Percentiles rank a stretch among this genome's conserved stretches.
These are phyloP conservation scores for Temnothorax nylanderi DNA, from an alignment of 1,140 invertebrate species.

Conservation along the genomic window DNA sequence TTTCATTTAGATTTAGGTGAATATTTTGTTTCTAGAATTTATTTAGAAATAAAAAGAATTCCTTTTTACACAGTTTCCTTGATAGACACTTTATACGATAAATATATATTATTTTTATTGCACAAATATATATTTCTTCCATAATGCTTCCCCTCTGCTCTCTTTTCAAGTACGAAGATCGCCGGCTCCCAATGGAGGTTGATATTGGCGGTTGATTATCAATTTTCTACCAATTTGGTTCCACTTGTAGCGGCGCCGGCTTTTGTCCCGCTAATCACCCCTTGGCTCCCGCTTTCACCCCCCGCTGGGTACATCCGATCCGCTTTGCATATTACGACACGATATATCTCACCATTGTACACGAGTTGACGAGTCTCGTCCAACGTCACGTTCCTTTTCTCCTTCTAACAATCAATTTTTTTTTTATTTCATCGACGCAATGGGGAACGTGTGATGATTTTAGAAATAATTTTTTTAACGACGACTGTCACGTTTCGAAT, in stretches of 20 bases:
- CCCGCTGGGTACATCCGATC: conserved; percentile 79
- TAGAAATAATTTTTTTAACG: conserved; percentile 10
- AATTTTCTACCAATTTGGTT: conserved; percentile 86
- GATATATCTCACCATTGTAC: conserved; percentile 77
- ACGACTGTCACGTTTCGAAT: neutral
- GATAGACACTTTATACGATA: neutral
- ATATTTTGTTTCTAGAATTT: neutral
- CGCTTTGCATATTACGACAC: conserved; percentile 82
- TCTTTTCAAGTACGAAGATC: conserved; percentile 53
- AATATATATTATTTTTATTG: neutral
- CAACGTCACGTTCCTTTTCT: conserved; percentile 67
- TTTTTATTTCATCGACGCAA: conserved; percentile 16
- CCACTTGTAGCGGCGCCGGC: conserved; percentile 83
- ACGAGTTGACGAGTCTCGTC: conserved; percentile 68
- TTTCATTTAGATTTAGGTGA: neutral
- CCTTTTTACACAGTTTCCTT: neutral
- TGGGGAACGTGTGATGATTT: conserved; percentile 15
- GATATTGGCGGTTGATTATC: conserved; percentile 84
- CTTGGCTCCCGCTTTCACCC: conserved; percentile 81
- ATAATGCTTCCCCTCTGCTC: conserved; percentile 37
- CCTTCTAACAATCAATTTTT: conserved; percentile 47
- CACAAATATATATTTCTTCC: conserved; percentile 55
- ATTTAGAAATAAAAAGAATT: neutral
- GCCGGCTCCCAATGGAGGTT: conserved; percentile 73
- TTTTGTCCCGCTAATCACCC: conserved; percentile 85